These are phyloP conservation scores for Serilophus lunatus DNA, from an alignment of 2,113 vertebrate genomes.

Conservation along the genomic window DNA sequence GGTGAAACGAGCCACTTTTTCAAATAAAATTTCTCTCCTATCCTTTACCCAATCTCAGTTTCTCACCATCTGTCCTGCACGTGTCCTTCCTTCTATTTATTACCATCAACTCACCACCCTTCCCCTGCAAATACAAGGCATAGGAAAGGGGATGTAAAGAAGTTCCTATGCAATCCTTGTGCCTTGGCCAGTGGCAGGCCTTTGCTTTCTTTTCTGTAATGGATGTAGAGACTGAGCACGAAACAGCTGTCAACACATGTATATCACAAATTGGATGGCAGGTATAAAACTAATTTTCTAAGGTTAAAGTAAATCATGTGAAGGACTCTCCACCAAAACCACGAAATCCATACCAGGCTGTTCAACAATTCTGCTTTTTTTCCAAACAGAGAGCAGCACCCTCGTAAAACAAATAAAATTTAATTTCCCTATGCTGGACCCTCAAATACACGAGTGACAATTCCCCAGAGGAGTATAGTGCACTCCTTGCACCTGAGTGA, in stretches of 20 bases:
- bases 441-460: neutral
- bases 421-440: neutral
- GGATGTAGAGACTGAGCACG: neutral
- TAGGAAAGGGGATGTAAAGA: fast-evolving
- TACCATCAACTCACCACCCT: neutral
- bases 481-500: neutral
- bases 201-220: neutral
- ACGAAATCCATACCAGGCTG: neutral
- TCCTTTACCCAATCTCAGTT: neutral
- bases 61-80: neutral
- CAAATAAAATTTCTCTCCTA: neutral
- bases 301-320: neutral
- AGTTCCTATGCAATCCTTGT: neutral
- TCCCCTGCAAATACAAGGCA: fast-evolving
- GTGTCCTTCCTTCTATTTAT: neutral
- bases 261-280: neutral
- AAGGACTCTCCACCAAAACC: neutral
- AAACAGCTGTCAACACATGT: neutral
- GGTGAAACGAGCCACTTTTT: neutral
- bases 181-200: neutral
- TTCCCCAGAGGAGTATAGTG: neutral
- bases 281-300: neutral
- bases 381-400: neutral
- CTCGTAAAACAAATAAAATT: neutral
- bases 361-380: neutral